Conservation (phyloP, 2,113 vertebrate species). For the Numenius arquata region DNA sequence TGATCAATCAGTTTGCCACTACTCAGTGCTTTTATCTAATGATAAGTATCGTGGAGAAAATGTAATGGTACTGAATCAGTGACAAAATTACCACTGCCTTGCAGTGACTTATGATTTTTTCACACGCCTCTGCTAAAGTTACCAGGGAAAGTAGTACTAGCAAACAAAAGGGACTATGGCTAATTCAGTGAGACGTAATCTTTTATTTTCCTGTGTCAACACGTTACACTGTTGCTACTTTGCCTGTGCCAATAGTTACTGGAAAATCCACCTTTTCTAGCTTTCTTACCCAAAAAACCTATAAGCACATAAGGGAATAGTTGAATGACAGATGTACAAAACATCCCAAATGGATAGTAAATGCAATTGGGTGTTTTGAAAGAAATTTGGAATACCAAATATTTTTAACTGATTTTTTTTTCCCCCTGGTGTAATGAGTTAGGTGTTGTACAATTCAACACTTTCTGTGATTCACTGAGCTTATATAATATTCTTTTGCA, state of each 20-base stretch:
- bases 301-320: background rate
- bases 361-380: background rate
- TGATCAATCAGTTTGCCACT: constrained; percentile 44
- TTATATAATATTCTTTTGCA: constrained; percentile 19
- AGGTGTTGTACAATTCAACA: background rate
- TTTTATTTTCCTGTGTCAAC: background rate
- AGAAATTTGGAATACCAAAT: background rate
- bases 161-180: background rate
- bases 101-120: background rate
- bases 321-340: background rate
- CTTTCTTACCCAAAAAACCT: background rate
- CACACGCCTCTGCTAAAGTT: background rate
- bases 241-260: background rate
- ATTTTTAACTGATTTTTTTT: background rate
- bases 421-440: background rate
- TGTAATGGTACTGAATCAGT: background rate
- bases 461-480: background rate
- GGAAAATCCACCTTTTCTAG: background rate
- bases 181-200: background rate
- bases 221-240: background rate
- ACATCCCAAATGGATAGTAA: background rate
- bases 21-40: constrained; percentile 32
- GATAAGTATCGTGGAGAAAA: background rate
- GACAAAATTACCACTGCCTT: constrained; percentile 7
- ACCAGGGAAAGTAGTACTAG: background rate